phyloP scores from a whole-genome alignment of 1,140 invertebrate species.

The Gryllus bimaculatus region DNA sequence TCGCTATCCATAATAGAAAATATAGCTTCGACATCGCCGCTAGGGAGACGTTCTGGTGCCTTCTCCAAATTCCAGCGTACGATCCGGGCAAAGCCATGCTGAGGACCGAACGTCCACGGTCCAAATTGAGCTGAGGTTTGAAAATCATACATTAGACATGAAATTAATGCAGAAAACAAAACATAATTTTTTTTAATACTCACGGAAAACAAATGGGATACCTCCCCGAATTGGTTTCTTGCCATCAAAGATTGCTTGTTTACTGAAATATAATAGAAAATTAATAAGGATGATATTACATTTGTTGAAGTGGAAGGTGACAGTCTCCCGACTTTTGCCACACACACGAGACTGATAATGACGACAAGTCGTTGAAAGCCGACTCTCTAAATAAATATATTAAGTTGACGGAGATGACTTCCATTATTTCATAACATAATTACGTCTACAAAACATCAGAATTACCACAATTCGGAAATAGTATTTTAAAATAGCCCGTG shows the following conservation, averaged over 20 bases:
- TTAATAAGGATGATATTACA: not conserved
- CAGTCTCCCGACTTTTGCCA: no score
- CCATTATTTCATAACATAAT: no score
- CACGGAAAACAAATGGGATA: slow-evolving; percentile 93
- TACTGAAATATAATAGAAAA: slow-evolving; percentile 49
- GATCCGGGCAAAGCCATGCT: slow-evolving; percentile 89
- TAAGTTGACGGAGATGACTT: no score
- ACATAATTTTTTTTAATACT: slow-evolving; percentile 40
- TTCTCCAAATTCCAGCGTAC: slow-evolving; percentile 84
- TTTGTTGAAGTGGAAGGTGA: not conserved
- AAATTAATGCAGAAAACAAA: not conserved
- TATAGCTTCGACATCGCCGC: slow-evolving; percentile 82
- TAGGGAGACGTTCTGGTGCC: slow-evolving; percentile 70
- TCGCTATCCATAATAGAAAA: slow-evolving; percentile 88
- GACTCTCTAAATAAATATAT: no score
- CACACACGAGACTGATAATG: no score
- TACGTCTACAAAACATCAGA: no score
- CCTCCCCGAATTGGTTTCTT: slow-evolving; percentile 90
- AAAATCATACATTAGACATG: not conserved
- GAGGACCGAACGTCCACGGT: slow-evolving; percentile 82
- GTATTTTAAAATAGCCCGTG: no score
- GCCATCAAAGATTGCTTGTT: slow-evolving; percentile 89
- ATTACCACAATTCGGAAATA: no score
- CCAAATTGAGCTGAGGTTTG: slow-evolving; percentile 76
- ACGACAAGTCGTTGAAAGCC: no score